These are phyloP conservation scores for Antheraea yamamai DNA, from an alignment of 2,888 invertebrate species.

Conservation along the genomic window DNA sequence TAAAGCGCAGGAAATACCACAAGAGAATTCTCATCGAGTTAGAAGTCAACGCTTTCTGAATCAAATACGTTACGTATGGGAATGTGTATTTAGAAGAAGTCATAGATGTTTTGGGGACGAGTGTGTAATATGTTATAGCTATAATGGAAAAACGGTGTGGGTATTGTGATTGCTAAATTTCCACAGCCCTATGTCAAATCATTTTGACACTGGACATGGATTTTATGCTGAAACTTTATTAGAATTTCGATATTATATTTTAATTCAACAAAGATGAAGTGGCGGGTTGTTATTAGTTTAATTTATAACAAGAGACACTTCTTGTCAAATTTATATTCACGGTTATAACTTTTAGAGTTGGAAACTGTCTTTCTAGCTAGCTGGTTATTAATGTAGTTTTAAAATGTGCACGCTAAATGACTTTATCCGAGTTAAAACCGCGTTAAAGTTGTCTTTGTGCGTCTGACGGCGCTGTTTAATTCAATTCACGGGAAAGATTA, in stretches of 20 bases:
- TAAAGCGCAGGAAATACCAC: constrained; percentile 38
- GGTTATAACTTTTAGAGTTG: constrained; percentile 54
- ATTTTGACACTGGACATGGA: no score
- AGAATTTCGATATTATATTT: no score
- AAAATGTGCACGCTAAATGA: constrained; percentile 71
- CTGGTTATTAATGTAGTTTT: constrained; percentile 76
- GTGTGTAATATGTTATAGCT: no score
- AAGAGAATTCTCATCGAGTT: not conserved
- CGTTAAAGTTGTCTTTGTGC: constrained; percentile 68
- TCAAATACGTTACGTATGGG: not conserved
- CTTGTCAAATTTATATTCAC: constrained; percentile 31
- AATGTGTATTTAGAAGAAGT: not conserved
- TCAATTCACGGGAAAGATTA: constrained; percentile 48
- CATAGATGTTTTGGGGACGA: no score
- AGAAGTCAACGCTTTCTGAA: not conserved
- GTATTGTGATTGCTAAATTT: no score
- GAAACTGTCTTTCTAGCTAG: constrained; percentile 56
- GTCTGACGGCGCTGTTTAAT: constrained; percentile 62
- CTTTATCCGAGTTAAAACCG: constrained; percentile 68
- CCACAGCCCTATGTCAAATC: no score
- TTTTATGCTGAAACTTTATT: no score
- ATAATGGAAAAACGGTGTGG: no score
- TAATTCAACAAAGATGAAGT: no score
- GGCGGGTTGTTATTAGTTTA: not conserved
- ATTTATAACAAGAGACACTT: constrained; percentile 14